Evolutionary conservation across 2,797 vertebrate species (phyloP), one percentile per base, ranked within the genome.

Genomic region (Gallinago solitaria): DNA sequence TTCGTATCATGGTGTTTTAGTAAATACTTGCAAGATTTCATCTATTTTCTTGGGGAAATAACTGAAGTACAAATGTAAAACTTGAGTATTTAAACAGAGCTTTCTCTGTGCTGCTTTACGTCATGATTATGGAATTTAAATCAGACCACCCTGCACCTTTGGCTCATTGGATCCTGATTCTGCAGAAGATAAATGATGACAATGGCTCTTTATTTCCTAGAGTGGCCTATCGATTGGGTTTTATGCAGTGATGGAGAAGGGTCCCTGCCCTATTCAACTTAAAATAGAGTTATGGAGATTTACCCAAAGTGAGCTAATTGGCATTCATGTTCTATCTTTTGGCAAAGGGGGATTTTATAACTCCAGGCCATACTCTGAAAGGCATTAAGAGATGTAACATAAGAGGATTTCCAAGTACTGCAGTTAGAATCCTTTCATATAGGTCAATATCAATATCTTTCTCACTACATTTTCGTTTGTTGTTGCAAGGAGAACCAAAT

Each of bases 331-430:
- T 89, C n/a, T 69, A 0, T 56, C 64, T 75, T 93, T 53, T 41
- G 59, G 53, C 71, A 70, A 28, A 89, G 61, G 39, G 27, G 23
- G 19, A 53, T 96, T 90, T 96, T 73, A 35, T 83, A 64, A 35
- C 50, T 75, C 48, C n/a, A 56, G 81, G 14, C 27, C 47, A 27
- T 87, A 43, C 63, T 76, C 67, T 9, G 39, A 80, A 88, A 25
- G 67, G 70, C 74, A 79, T 80, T 71, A 75, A 81, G 73, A 32
- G 10, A 81, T 84, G 50, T 82, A 83, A 71, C 32, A 19, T 71
- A 68, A 87, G 83, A 87, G 83, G 93, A 83, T 91, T 96, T 96
- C 94, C 47, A 67, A 94, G 81, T 70, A n/a, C 71, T 56, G 45
- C 63, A 79, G 81, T 65, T 93, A 45, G 89, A 87, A 75, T 77